Evolutionary conservation across 2,797 vertebrate species (phyloP), one percentile per base, ranked within the genome.

Genomic region (Gobionotothen gibberifrons): DNA sequence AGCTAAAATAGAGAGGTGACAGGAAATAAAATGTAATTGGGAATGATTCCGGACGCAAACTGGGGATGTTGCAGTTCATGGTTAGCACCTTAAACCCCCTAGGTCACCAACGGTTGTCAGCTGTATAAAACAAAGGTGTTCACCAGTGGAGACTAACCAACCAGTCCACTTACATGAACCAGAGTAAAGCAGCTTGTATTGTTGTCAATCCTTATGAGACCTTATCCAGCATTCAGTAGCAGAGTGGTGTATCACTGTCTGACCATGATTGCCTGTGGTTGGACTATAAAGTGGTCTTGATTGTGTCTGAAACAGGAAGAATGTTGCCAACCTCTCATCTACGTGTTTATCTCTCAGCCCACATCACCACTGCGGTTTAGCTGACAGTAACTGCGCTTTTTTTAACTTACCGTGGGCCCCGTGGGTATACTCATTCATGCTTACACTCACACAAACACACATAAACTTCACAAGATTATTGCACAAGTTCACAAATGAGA

Each of bases 281-380:
- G 63, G 46, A 65, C 73, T 66, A 44, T 78, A 70, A 73, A 51
- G 79, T 60, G 77, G 81, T 85, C 63, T 69, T 81, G 86, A 91
- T 90, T 89, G 88, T 85, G 86, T 92, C 81, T 85, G 80, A 76
- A 88, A 77, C 63, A 72, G 77, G 58, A 88, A 81, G 79, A 87
- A 91, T 85, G 72, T 71, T 89, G 82, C 83, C 84, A 88, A 26
- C 81, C 64, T 74, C 73, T 77, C 70, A 47, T 84, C 76, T 39
- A 7, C 75, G 71, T 90, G 87, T 90, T 93, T 91, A 89, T 84
- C 74, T 74, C 82, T 71, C 69, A 62, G 78, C 86, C 86, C 90
- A 87, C 90, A 84, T 72, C 69, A 74, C 87, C 76, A 32, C 79
- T 57, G 86, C 10, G 76, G 88, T 69, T 63, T 14, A 48, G 54